These are phyloP conservation scores for Pyxicephalus adspersus DNA, from an alignment of 2,113 vertebrate species.

Conservation along the genomic window DNA sequence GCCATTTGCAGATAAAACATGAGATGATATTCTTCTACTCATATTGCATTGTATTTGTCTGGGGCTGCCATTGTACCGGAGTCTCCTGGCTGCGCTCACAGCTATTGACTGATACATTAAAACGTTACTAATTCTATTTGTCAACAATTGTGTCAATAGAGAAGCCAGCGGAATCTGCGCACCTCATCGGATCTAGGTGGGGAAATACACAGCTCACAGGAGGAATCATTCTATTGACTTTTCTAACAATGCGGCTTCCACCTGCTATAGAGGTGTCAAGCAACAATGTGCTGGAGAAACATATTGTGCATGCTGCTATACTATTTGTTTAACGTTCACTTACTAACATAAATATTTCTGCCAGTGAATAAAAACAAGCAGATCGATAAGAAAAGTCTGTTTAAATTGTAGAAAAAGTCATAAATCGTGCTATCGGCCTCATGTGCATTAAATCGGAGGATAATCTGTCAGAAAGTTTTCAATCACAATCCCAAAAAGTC, in stretches of 20 bases:
- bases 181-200: slow-evolving; percentile 13
- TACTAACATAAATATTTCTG: too few species aligned
- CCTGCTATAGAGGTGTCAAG: not conserved
- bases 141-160: slow-evolving; percentile 37
- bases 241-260: not conserved
- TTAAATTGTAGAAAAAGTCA: too few species aligned
- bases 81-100: not conserved
- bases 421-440: too few species aligned
- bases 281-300: not conserved
- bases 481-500: too few species aligned
- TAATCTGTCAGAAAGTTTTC: too few species aligned
- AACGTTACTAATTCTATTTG: slow-evolving; percentile 44
- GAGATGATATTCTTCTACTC: not conserved
- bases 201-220: not conserved
- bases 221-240: not conserved
- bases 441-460: too few species aligned
- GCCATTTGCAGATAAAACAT: slow-evolving; percentile 18
- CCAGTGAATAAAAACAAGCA: too few species aligned
- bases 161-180: not conserved
- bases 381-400: too few species aligned
- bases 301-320: too few species aligned
- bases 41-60: slow-evolving; percentile 5
- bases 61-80: not conserved
- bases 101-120: slow-evolving; percentile 36
- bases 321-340: too few species aligned